phyloP scores from a whole-genome alignment of 2,888 invertebrate species.

The Flexamia atlantica region DNA sequence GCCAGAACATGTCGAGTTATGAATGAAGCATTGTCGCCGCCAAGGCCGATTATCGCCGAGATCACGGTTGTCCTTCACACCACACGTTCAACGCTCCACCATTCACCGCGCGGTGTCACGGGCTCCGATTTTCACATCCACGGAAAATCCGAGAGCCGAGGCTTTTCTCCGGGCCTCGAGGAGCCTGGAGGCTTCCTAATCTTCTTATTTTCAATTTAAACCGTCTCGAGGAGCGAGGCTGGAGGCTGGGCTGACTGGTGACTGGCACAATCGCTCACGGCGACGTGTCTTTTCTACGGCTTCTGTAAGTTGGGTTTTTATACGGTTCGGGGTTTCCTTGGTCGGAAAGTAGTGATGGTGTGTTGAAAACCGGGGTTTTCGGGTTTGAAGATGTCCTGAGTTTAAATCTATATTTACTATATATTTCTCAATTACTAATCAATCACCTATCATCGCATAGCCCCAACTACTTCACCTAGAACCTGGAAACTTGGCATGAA shows the following conservation, averaged over 20 bases:
- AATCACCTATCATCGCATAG: no score
- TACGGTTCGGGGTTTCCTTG: no score
- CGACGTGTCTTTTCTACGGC: not conserved
- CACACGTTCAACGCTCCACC: conserved; percentile 58
- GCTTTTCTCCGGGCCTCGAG: conserved; percentile 15
- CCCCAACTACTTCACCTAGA: no score
- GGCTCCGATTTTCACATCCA: conserved; percentile 56
- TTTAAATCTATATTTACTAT: no score
- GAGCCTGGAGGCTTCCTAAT: conserved; percentile 37
- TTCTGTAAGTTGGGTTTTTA: no score
- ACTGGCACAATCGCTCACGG: conserved; percentile 53
- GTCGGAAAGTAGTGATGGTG: no score
- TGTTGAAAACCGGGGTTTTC: no score
- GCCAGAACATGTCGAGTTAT: conserved; percentile 63
- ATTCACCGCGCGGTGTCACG: conserved; percentile 18
- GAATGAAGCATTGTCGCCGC: conserved; percentile 89
- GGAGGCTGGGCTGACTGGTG: conserved; percentile 25
- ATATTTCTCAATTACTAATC: no score
- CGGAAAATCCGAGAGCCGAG: no score
- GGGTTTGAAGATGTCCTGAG: no score
- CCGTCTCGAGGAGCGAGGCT: no score
- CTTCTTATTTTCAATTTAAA: conserved; percentile 59
- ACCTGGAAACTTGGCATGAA: no score
- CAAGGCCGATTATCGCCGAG: conserved; percentile 91
- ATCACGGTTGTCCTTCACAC: conserved; percentile 62